phyloP scores from a whole-genome alignment of 2,113 vertebrate genomes.

The Brachyhypopomus occidentalis region DNA sequence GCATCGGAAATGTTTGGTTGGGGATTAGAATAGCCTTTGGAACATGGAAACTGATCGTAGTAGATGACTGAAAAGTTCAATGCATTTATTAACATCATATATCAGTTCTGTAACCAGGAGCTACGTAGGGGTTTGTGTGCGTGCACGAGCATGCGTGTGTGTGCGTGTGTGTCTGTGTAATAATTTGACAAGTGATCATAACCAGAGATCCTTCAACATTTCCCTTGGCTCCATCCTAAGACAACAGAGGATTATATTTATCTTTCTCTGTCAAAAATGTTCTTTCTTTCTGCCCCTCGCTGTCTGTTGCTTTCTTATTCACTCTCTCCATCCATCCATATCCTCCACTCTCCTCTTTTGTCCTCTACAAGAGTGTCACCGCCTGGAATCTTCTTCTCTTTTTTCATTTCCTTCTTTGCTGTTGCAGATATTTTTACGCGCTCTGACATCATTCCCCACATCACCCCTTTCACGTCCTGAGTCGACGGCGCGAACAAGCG shows the following conservation, averaged over 20 bases:
- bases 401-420: background rate
- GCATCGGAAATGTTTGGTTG: background rate
- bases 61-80: background rate
- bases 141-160: constrained; percentile 11
- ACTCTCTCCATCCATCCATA: constrained; percentile 11
- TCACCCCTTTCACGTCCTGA: background rate
- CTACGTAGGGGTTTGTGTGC: constrained; percentile 1
- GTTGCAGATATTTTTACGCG: constrained; percentile 14
- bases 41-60: background rate
- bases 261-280: background rate
- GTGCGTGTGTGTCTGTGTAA: background rate
- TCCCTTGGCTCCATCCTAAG: constrained; percentile 21
- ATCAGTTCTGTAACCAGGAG: background rate
- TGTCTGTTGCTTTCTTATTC: background rate
- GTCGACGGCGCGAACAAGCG: background rate
- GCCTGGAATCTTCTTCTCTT: background rate
- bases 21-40: background rate
- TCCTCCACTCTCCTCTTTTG: background rate
- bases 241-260: constrained; percentile 26
- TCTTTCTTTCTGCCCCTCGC: background rate
- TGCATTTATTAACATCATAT: background rate
- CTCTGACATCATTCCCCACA: background rate
- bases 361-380: background rate
- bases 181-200: constrained; percentile 38
- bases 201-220: constrained; percentile 35